Evolutionary conservation across 2,888 invertebrate genomes (phyloP), one percentile per base, ranked within the genome.

Genomic region (Tetragonisca angustula): DNA sequence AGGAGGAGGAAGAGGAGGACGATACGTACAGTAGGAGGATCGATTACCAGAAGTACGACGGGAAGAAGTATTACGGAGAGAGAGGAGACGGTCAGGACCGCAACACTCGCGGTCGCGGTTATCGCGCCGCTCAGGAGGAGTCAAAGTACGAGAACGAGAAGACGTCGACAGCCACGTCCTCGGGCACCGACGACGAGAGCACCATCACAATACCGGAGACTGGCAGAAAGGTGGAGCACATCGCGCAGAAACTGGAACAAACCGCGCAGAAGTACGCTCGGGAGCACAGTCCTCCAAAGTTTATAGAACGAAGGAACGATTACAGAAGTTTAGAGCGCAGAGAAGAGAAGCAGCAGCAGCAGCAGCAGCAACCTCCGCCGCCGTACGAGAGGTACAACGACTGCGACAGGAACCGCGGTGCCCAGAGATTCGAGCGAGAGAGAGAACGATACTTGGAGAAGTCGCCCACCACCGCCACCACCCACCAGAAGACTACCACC

Each of bases 211-310:
- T 94, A 49, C 94, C 94, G 2, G 93, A 94, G 70, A 92, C 90
- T 0, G 93, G 94, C 0, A 88, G 94, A 6, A 94, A 94, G 59
- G 94, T 94, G 19, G 94, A 94, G 76, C 94, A 94, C 64, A 94
- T 94, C 17, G 92, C 94, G 0, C 94, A 94, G 84, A 94, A 94
- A 76, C 87, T 94, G 13, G 94, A 94, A 78, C 94, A 94, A 79
- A 94, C 94, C 0, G 94, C 94, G 0, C 94, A 94, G 76, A 94
- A 94, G 73, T 94, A 94, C 75, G 94, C 94, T 0, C 87, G 94
- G 5, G 94, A 94, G 72, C 93, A 94, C 71, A 94, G 94, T 64
- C 94, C 94, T 0, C 93, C 94, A 9, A 94, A 94, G 74, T 94
- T 93, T 79, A 89, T 92, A 0, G 94, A 94, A n/a, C 88, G 93